Evolutionary conservation across 2,113 vertebrate species (phyloP).

Genomic region (Pterocles orientalis): DNA sequence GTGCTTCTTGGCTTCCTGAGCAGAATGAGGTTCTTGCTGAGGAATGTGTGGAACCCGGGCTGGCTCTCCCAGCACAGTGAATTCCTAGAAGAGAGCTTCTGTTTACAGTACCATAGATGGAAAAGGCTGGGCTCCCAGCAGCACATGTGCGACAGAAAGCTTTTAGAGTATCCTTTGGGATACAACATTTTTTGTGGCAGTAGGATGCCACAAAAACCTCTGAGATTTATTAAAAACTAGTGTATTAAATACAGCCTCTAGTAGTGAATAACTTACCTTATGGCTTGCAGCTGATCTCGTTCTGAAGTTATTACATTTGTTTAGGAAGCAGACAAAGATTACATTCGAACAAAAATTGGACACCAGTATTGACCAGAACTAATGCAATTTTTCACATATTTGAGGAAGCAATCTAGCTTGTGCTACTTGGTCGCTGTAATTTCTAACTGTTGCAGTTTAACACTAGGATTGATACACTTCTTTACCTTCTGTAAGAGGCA

Average conservation of each 20-base stretch:
- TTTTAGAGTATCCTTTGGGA: not conserved
- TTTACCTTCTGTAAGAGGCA: not conserved
- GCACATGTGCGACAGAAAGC: not conserved
- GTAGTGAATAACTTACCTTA: not conserved
- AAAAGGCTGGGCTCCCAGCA: not conserved
- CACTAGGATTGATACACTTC: not conserved
- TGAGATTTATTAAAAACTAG: not conserved
- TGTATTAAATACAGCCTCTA: not conserved
- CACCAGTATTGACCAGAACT: not conserved
- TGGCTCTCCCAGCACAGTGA: not conserved
- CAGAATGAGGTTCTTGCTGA: slow-evolving; percentile 37
- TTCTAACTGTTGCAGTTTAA: not conserved
- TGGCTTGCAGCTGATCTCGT: not conserved
- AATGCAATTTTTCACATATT: not conserved
- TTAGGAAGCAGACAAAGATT: not conserved
- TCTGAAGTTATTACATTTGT: not conserved
- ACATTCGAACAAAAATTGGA: not conserved
- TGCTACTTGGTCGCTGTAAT: not conserved
- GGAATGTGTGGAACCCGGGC: slow-evolving; percentile 59
- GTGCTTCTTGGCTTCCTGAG: slow-evolving; percentile 47
- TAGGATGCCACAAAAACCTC: not conserved
- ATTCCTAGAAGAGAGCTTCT: slow-evolving; percentile 62
- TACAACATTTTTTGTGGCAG: not conserved
- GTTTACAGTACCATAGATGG: slow-evolving; percentile 62
- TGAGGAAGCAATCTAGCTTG: not conserved